Evolutionary conservation across 2,888 invertebrate genomes (phyloP).

Genomic region (Agrotis clavis): DNA sequence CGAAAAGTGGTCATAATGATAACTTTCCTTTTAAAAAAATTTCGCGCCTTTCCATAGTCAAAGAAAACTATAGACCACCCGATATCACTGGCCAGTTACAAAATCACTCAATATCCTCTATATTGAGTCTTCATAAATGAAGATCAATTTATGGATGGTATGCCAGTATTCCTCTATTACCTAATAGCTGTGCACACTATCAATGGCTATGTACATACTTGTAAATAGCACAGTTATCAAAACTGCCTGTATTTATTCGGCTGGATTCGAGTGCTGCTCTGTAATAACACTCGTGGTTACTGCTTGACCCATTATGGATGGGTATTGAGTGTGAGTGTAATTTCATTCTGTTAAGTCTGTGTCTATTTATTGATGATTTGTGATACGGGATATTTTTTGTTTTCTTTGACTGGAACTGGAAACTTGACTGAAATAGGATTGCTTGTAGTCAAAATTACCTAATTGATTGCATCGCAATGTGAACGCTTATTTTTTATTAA

Average conservation of each 20-base stretch:
- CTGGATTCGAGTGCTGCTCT: slow-evolving; percentile 37
- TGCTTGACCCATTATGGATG: slow-evolving; percentile 48
- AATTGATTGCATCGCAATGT: no score
- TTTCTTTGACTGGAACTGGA: no score
- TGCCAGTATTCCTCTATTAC: slow-evolving; percentile 9
- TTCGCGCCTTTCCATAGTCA: no score
- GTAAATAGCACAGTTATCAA: slow-evolving; percentile 51
- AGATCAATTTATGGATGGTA: not conserved
- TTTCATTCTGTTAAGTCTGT: slow-evolving; percentile 3
- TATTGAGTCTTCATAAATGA: not conserved
- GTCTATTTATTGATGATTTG: slow-evolving; percentile 8
- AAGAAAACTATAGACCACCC: no score
- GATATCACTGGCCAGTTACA: no score
- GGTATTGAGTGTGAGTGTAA: slow-evolving; percentile 10
- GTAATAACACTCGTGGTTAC: slow-evolving; percentile 47
- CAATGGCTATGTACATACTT: slow-evolving; percentile 5
- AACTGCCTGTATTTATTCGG: slow-evolving; percentile 37
- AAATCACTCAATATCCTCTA: no score
- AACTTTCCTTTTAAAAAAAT: no score
- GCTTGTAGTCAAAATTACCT: no score
- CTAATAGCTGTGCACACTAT: slow-evolving; percentile 27
- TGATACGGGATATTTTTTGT: not conserved
- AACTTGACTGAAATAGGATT: no score
- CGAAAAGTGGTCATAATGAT: no score
- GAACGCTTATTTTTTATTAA: no score